A percentile compares a stretch with the other conserved stretches of the same genome.
Evolutionary conservation across 2,888 invertebrate genomes (phyloP).

Genomic region (Cryptus viduatorius): DNA sequence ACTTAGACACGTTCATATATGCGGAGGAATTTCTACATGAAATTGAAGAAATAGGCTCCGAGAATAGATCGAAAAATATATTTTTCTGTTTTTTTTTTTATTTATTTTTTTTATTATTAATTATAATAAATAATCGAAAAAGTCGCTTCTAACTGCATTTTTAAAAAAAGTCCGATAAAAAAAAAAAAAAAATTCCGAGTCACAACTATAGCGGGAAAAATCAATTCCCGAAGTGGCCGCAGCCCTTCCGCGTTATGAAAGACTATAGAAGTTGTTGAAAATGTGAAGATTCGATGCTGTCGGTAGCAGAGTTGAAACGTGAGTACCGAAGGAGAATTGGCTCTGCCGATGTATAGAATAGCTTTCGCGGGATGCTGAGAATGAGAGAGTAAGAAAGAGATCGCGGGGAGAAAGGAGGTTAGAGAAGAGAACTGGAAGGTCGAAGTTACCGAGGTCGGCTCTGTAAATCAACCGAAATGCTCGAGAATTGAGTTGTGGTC

Average conservation of each 20-base stretch:
- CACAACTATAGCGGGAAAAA: background rate
- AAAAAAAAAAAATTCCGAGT: no score
- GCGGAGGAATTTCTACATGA: background rate
- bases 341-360: slow-evolving; percentile 22
- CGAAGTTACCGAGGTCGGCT: slow-evolving; percentile 70
- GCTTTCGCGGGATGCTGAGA: slow-evolving; percentile 9
- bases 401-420: slow-evolving; percentile 5
- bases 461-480: slow-evolving; percentile 80
- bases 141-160: no score
- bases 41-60: background rate
- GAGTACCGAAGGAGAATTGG: slow-evolving; percentile 24
- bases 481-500: slow-evolving; percentile 80
- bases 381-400: slow-evolving; percentile 1
- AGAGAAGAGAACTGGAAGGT: slow-evolving; percentile 50
- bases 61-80: background rate
- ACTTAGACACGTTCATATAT: background rate
- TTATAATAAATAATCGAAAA: no score
- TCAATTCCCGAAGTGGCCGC: slow-evolving; percentile 3
- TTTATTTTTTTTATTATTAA: no score
- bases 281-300: slow-evolving; percentile 23
- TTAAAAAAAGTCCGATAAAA: no score
- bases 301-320: slow-evolving; percentile 15
- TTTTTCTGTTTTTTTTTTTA: no score
- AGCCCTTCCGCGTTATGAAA: slow-evolving; percentile 10
- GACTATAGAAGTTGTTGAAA: slow-evolving; percentile 17